These are phyloP conservation scores for Lasius platythorax DNA, from an alignment of 2,888 invertebrate genomes.

Conservation along the genomic window DNA sequence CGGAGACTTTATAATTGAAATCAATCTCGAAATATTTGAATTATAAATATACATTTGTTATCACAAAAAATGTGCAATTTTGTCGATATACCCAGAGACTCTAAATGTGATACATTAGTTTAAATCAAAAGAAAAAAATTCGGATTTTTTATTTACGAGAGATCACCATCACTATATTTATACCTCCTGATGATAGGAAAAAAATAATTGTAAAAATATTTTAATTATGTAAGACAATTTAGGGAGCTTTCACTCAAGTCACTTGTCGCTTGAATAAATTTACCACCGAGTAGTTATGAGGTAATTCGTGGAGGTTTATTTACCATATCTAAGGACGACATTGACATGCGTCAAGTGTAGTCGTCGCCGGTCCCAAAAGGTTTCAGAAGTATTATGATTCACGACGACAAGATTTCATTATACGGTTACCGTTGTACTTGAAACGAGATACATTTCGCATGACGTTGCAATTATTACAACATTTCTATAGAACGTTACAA, in stretches of 20 bases:
- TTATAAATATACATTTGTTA: too few species aligned
- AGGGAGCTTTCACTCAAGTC: background rate
- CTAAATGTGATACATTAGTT: too few species aligned
- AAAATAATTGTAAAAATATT: background rate
- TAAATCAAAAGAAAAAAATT: background rate
- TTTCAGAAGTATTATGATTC: conserved; percentile 26
- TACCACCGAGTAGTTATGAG: background rate
- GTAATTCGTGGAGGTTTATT: conserved; percentile 9
- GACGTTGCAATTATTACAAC: conserved; percentile 1
- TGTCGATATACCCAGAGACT: too few species aligned
- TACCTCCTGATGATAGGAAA: background rate
- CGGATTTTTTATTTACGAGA: background rate
- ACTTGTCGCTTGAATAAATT: background rate
- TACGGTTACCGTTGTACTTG: background rate
- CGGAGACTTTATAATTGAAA: background rate
- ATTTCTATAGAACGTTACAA: conserved; percentile 8
- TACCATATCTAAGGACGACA: conserved; percentile 9
- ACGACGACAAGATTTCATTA: conserved; percentile 3
- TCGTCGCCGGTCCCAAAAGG: background rate
- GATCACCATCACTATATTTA: background rate
- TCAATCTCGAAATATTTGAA: too few species aligned
- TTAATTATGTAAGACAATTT: too few species aligned
- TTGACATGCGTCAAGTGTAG: background rate
- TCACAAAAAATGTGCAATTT: too few species aligned
- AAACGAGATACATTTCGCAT: background rate